These are phyloP conservation scores for Myzus persicae DNA, from an alignment of 1,140 invertebrate species.

Conservation along the genomic window DNA sequence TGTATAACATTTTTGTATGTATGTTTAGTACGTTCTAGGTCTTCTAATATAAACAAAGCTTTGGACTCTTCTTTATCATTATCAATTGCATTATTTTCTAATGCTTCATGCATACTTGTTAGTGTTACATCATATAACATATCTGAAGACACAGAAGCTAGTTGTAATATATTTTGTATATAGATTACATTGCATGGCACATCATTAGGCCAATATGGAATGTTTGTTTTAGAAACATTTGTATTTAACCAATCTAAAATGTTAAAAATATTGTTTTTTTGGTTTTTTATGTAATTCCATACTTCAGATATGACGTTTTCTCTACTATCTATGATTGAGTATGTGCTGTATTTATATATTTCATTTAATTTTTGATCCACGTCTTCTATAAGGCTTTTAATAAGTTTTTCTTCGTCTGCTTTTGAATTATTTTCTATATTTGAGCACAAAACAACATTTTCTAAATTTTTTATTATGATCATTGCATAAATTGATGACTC, in stretches of 20 bases:
- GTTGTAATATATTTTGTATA: not conserved
- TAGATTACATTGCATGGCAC: not conserved
- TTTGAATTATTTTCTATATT: not conserved
- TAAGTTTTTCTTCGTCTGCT: not conserved
- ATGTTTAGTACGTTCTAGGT: not conserved
- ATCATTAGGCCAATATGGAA: not conserved
- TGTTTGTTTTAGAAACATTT: not conserved
- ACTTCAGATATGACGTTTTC: not conserved
- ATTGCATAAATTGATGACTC: not conserved
- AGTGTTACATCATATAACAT: slow-evolving; percentile 38
- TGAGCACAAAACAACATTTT: not conserved
- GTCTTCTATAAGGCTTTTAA: not conserved
- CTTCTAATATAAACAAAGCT: not conserved
- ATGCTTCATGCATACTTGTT: not conserved
- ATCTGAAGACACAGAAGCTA: not conserved
- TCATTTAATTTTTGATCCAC: not conserved
- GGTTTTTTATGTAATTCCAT: not conserved
- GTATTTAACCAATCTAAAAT: slow-evolving; percentile 29
- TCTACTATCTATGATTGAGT: not conserved
- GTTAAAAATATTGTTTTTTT: slow-evolving; percentile 29
- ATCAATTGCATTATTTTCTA: not conserved
- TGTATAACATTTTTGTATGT: not conserved
- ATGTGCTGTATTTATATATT: not conserved
- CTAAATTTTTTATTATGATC: not conserved
- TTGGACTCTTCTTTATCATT: not conserved